Evolutionary conservation across 1,140 invertebrate species (phyloP), one percentile per base, ranked within the genome.

Genomic region (Holotrichia oblita): DNA sequence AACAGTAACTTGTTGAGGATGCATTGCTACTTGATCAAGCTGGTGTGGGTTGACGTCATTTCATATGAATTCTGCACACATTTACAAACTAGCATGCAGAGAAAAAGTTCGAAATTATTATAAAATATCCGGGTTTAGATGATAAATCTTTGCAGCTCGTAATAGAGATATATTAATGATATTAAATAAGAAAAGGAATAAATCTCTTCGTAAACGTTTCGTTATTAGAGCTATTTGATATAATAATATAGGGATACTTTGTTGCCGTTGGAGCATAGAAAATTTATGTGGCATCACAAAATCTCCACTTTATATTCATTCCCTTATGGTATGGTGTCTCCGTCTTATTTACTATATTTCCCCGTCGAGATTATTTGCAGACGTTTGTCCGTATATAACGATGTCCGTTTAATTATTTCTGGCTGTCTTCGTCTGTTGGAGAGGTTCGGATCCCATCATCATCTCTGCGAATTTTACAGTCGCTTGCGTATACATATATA

Each of bases 391-490:
- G 20, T 34, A 34, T 34, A 34, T 69, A 69, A 69, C 61, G 61
- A 69, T 69, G 61, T 69, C 61, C 61, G 22, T 69, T 69, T 69
- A 69, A 69, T 69, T 69, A 69, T 69, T 69, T 69, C 61, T 69
- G 22, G 22, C 61, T 34, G 61, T 69, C 61, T 69, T 69, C 61
- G 61, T 69, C 22, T 17, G 61, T 34, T 34, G n/a, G n/a, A 34
- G 27, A 34, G 27, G 27, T 2, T 34, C 27, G 2, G 27, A 34
- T 34, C 27, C 27, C 27, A 34, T 34, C 27, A 34, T 34, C 27
- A 4, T n/a, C n/a, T n/a, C 27, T 34, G 4, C 12, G 61, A 69
- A 69, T 69, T 69, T 69, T 69, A 69, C 61, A 69, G 61, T 69
- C 61, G 22, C 27, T 34, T 34, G 27, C 12, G 27, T 4, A 64